Evolutionary conservation across 2,113 vertebrate genomes (phyloP).

Genomic region (Haemorhous mexicanus): DNA sequence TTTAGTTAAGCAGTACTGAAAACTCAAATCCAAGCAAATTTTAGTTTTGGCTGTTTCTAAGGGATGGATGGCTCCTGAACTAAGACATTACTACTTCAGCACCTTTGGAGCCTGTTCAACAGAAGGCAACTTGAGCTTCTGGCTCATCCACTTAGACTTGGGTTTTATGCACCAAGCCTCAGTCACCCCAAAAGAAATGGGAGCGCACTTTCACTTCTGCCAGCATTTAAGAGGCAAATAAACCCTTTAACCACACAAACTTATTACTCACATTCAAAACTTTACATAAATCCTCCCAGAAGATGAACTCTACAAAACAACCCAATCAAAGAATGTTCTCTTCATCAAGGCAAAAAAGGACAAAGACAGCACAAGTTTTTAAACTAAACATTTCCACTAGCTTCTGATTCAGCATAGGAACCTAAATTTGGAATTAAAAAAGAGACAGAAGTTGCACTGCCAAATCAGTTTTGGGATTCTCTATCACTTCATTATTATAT

Average conservation of each 20-base stretch:
- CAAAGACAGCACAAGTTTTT: background rate
- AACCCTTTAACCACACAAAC: background rate
- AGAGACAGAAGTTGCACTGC: background rate
- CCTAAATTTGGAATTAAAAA: background rate
- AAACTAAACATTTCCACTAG: background rate
- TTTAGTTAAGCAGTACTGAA: background rate
- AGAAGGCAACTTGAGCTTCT: background rate
- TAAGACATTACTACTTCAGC: background rate
- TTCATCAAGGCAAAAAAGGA: background rate
- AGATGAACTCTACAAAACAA: background rate
- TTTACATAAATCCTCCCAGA: background rate
- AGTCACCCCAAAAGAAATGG: background rate
- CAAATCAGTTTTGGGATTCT: background rate
- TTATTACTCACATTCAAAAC: background rate
- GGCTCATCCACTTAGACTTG: background rate
- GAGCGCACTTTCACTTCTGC: rapidly evolving
- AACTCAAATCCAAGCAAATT: background rate
- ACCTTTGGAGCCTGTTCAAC: background rate
- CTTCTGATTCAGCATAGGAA: background rate
- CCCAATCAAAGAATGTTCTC: background rate
- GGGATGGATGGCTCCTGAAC: background rate
- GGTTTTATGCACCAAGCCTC: background rate
- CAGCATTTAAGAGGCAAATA: background rate
- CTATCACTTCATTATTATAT: background rate
- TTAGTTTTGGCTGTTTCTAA: background rate